These are phyloP conservation scores for Sorex araneus DNA, from an alignment of 2,113 vertebrate species.

Conservation along the genomic window DNA sequence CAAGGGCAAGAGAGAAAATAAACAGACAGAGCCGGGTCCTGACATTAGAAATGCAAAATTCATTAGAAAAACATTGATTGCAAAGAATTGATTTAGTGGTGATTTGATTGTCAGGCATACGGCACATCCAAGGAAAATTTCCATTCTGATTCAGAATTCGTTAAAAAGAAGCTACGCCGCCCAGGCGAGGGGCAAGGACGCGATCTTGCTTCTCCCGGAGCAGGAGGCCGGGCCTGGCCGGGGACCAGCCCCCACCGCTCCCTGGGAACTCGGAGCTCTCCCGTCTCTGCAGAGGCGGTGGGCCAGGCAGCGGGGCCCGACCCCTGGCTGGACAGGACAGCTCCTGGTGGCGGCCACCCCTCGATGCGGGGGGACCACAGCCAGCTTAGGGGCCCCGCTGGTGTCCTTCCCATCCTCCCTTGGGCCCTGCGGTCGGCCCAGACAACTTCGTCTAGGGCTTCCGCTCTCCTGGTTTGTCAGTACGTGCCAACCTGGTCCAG, in stretches of 20 bases:
- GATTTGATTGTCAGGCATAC: constrained; percentile 85
- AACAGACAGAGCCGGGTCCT: constrained; percentile 84
- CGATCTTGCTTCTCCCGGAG: accelerated
- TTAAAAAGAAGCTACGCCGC: constrained; percentile 69
- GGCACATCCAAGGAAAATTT: constrained; percentile 80
- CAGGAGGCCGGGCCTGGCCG: not conserved
- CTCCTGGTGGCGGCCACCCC: not conserved
- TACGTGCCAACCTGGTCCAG: accelerated
- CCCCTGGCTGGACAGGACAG: not conserved
- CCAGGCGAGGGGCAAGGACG: constrained; percentile 49
- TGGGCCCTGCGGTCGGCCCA: not conserved
- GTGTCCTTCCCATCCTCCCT: not conserved
- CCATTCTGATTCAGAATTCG: constrained; percentile 85
- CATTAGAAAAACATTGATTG: constrained; percentile 91
- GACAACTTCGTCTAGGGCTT: not conserved
- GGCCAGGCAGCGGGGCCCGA: too few relatives aligned
- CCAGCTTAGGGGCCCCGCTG: not conserved
- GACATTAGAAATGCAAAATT: constrained; percentile 89
- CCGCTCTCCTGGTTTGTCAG: not conserved
- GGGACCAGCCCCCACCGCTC: not conserved
- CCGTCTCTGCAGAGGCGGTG: not conserved
- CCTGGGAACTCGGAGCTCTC: too few relatives aligned
- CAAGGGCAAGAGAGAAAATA: constrained; percentile 86
- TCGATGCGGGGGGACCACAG: not conserved
- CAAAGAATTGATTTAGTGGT: constrained; percentile 88